Conservation (phyloP, 1,140 invertebrate genomes). For the Drosophila nannoptera region DNA sequence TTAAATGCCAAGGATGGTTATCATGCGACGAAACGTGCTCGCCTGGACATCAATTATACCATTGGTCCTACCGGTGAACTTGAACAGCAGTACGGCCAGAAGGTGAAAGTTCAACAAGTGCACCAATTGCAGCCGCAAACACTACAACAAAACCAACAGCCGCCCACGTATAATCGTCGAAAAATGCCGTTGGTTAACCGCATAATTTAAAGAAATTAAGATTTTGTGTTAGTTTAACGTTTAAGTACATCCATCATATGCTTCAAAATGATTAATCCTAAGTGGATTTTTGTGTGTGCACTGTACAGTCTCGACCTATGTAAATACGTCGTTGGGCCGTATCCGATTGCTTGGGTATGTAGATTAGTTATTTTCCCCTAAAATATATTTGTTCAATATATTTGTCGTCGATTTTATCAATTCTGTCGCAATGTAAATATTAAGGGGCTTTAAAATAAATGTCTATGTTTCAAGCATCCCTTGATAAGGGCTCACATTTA, state of each 20-base stretch:
- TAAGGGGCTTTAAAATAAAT: conserved; percentile 55
- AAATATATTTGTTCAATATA: conserved; percentile 37
- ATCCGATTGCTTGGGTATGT: conserved; percentile 24
- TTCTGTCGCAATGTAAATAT: conserved; percentile 20
- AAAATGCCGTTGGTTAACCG: conserved; percentile 82
- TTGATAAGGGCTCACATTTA: conserved; percentile 9
- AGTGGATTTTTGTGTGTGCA: conserved; percentile 47
- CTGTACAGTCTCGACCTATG: conserved; percentile 20
- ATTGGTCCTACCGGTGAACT: conserved; percentile 74
- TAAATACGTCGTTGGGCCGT: neutral
- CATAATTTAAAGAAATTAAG: conserved; percentile 78
- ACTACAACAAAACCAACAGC: conserved; percentile 43
- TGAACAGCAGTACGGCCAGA: conserved; percentile 68
- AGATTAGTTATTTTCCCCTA: too few relatives aligned
- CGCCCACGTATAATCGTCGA: conserved; percentile 79
- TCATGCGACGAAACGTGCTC: conserved; percentile 62
- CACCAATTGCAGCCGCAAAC: conserved; percentile 14
- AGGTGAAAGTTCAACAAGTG: conserved; percentile 66
- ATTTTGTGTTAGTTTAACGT: conserved; percentile 47
- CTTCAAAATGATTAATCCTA: conserved; percentile 45
- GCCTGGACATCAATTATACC: conserved; percentile 76
- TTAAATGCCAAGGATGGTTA: conserved; percentile 70
- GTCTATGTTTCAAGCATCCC: conserved; percentile 25
- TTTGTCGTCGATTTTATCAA: conserved; percentile 22
- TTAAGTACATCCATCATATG: conserved; percentile 45